Evolutionary conservation across 2,797 vertebrate genomes (phyloP).

Genomic region (Sebastiscus albofasciatus): DNA sequence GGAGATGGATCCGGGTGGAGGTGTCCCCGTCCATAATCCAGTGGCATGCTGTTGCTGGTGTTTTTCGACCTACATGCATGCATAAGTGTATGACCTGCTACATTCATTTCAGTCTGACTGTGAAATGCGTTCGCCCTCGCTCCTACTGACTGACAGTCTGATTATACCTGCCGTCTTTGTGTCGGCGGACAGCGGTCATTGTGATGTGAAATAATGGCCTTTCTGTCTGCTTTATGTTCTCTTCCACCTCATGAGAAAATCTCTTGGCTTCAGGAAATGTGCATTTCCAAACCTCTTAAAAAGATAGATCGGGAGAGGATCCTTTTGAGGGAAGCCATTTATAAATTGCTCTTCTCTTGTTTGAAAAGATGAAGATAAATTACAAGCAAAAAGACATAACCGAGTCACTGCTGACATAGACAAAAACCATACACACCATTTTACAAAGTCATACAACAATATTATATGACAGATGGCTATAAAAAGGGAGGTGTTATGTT

Average conservation of each 20-base stretch:
- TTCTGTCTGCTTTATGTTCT: constrained; percentile 10
- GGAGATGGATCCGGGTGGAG: constrained; percentile 33
- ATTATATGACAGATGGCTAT: constrained; percentile 11
- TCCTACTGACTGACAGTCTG: constrained; percentile 44
- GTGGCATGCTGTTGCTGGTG: constrained; percentile 21
- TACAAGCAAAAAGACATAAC: constrained; percentile 1
- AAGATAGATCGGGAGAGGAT: constrained; percentile 16
- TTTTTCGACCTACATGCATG: constrained; percentile 52
- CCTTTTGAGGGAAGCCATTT: not conserved
- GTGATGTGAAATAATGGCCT: constrained; percentile 39
- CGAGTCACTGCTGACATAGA: not conserved
- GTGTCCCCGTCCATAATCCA: constrained; percentile 39
- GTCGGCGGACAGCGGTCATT: constrained; percentile 62
- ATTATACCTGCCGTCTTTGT: constrained; percentile 49
- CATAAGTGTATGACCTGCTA: constrained; percentile 21
- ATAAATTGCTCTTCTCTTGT: not conserved
- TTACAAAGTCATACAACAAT: not conserved
- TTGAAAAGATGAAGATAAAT: constrained; percentile 25
- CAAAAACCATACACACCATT: not conserved
- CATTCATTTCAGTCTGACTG: constrained; percentile 34
- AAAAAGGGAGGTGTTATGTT: not conserved
- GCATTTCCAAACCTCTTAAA: constrained; percentile 17
- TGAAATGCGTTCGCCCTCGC: constrained; percentile 34
- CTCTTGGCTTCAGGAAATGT: constrained; percentile 11
- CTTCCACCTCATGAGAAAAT: constrained; percentile 3